Evolutionary conservation across 2,113 vertebrate species (phyloP).

Genomic region (Dascyllus trimaculatus): DNA sequence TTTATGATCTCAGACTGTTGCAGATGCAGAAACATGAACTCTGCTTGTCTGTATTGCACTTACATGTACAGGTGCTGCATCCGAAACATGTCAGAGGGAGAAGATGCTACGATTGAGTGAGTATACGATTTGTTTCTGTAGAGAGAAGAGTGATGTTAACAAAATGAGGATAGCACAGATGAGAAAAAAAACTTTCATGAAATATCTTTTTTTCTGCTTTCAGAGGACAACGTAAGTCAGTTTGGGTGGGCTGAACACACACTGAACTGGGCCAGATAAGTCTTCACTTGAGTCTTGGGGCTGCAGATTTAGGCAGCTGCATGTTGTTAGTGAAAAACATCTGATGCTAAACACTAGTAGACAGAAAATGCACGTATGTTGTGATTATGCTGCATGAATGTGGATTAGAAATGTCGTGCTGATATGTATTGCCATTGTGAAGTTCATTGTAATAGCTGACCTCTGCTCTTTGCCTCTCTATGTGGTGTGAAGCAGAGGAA

Average conservation of each 20-base stretch:
- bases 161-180: background rate
- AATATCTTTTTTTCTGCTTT: conserved; percentile 46
- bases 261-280: background rate
- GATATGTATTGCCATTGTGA: conserved; percentile 4
- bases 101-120: conserved; percentile 90
- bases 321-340: conserved; percentile 16
- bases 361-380: conserved; percentile 4
- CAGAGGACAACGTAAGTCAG: conserved; percentile 90
- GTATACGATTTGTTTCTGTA: conserved; percentile 65
- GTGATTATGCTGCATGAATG: conserved; percentile 30
- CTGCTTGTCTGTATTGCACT: background rate
- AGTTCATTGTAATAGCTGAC: conserved; percentile 3
- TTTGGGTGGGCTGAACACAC: background rate
- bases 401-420: background rate
- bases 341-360: conserved; percentile 3
- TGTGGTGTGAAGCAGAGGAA: conserved; percentile 22
- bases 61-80: conserved; percentile 55
- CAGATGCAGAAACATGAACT: conserved; percentile 1
- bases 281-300: background rate
- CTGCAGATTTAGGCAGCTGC: conserved; percentile 30
- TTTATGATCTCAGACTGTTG: background rate
- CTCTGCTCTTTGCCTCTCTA: conserved; percentile 10
- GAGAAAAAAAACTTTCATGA: conserved; percentile 15
- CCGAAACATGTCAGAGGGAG: conserved; percentile 89
- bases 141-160: background rate